phyloP scores from a whole-genome alignment of 2,888 invertebrate genomes.

The Aricia artaxerxes region DNA sequence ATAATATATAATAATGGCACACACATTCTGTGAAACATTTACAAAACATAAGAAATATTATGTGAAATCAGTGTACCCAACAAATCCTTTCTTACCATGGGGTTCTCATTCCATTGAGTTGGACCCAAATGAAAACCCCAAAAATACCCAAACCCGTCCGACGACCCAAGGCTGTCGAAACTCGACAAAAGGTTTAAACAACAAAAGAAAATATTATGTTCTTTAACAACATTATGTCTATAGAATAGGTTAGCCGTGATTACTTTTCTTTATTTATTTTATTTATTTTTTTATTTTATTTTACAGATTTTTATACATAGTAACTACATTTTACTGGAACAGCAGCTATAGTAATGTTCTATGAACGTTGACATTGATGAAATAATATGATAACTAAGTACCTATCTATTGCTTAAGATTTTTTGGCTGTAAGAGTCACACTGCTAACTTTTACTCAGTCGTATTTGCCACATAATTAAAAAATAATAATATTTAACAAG shows the following conservation, averaged over 20 bases:
- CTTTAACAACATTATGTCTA: neutral
- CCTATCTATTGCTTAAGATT: too few relatives aligned
- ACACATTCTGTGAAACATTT: neutral
- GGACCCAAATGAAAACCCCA: neutral
- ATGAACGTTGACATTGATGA: too few relatives aligned
- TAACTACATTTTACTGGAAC: too few relatives aligned
- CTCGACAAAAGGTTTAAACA: neutral
- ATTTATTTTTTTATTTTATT: neutral
- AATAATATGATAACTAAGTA: too few relatives aligned
- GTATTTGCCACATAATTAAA: too few relatives aligned
- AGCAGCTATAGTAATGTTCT: too few relatives aligned
- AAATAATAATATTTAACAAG: too few relatives aligned
- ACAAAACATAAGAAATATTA: neutral
- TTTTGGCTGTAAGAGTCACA: too few relatives aligned
- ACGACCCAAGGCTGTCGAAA: slow-evolving; percentile 13
- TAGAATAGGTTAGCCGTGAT: neutral
- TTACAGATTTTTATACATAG: neutral
- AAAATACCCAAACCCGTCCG: slow-evolving; percentile 6
- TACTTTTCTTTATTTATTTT: neutral
- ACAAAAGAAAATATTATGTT: neutral
- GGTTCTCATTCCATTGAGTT: neutral
- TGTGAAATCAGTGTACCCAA: slow-evolving; percentile 6
- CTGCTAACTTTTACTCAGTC: too few relatives aligned
- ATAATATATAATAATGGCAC: too few relatives aligned
- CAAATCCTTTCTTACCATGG: neutral